phyloP scores from a whole-genome alignment of 2,113 vertebrate species.

The Uria aalge region DNA sequence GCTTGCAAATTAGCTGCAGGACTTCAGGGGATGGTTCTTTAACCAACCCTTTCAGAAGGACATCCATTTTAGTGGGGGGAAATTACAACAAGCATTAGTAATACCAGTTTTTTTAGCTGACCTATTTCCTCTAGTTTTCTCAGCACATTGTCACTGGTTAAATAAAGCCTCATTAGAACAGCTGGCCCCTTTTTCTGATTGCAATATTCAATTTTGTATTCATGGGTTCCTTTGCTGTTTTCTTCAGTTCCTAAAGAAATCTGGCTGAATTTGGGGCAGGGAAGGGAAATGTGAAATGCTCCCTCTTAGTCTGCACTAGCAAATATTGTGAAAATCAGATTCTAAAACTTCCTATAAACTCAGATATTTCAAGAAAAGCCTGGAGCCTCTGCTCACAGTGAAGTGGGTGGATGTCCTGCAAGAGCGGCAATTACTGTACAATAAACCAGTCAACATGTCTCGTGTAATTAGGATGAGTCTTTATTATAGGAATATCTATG shows the following conservation, averaged over 20 bases:
- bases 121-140: slow-evolving; percentile 36
- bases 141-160: background rate
- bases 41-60: background rate
- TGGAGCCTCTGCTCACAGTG: background rate
- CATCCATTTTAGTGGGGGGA: background rate
- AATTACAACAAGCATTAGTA: background rate
- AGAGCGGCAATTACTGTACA: slow-evolving; percentile 7
- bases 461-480: background rate
- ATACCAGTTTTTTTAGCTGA: background rate
- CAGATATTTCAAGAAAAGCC: background rate
- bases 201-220: background rate
- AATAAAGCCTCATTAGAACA: slow-evolving; percentile 28
- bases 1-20: background rate
- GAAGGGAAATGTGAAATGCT: background rate
- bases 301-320: background rate
- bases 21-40: background rate
- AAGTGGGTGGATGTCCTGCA: slow-evolving; percentile 35
- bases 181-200: background rate
- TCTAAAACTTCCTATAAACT: background rate
- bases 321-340: background rate
- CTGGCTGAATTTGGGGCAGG: background rate
- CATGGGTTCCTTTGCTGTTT: background rate
- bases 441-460: slow-evolving; percentile 28
- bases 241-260: background rate
- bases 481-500: background rate